Evolutionary conservation across 2,797 vertebrate species (phyloP), one percentile per base, ranked within the genome.

Genomic region (Neomorphus geoffroyi): DNA sequence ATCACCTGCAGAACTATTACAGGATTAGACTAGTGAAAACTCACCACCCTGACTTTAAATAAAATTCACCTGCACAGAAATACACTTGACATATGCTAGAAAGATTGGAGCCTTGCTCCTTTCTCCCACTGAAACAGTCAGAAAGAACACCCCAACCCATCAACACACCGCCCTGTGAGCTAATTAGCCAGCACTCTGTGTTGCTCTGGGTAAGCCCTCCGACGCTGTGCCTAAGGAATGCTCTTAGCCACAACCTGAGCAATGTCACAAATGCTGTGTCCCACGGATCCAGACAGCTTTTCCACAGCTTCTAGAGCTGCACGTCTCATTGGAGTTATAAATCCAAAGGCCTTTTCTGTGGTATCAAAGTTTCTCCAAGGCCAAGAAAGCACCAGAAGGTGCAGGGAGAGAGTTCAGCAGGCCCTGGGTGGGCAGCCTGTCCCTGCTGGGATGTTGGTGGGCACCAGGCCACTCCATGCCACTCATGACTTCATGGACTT

Each of bases 51-150:
- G 30, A 18, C 62, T 43, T 57, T 67, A 41, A 33, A 37, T 9
- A 48, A 41, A 84, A 81, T 51, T 62, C 56, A 62, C 12, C 37
- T 12, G 10, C n/a, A 56, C 11, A 43, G 10, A 28, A 10, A 30
- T 0, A 10, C 3, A 0, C 71, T 45, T 50, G 35, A 64, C 7
- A 11, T 6, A 56, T 4, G 9, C 30, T 33, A 28, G 41, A 51
- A 81, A 15, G 10, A 32, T 88, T 33, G 45, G 9, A 80, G 53
- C 50, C 35, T 64, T 50, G 1, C 27, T 79, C 14, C 3, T 60
- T 62, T 62, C 45, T 72, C 28, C 23, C 66, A 41, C n/a, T 23
- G 86, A 85, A 92, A 32, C 11, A 77, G 10, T 4, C 64, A 51
- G n/a, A 14, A 60, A 61, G 39, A 66, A 32, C 11, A 6, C 10